Percentiles rank a stretch among this genome's conserved stretches.
Conservation (phyloP, 2,888 invertebrate species). For the Nasonovia ribisnigri region DNA sequence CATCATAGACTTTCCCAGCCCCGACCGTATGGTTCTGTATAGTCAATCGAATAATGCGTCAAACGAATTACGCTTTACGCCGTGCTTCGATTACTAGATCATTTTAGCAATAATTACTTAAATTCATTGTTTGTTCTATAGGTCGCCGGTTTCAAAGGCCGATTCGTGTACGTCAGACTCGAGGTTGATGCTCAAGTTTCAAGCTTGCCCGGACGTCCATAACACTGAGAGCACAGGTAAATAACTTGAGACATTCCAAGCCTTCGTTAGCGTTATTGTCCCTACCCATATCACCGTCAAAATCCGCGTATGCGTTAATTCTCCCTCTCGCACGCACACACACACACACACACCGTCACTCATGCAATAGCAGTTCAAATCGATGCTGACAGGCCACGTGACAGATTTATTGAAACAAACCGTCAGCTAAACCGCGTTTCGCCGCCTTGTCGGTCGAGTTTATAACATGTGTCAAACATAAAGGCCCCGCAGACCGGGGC, state of each 20-base stretch:
- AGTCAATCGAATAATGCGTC: not conserved
- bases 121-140: constrained; percentile 34
- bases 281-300: not conserved
- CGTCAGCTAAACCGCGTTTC: constrained; percentile 53
- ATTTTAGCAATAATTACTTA: not conserved
- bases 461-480: constrained; percentile 58
- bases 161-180: constrained; percentile 89
- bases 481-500: constrained; percentile 34
- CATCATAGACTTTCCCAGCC: not conserved
- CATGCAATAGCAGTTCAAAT: constrained; percentile 7
- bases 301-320: not conserved
- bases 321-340: too few species aligned
- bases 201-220: constrained; percentile 84
- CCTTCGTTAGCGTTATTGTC: not conserved
- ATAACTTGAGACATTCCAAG: constrained; percentile 66
- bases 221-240: constrained; percentile 84
- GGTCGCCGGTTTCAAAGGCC: constrained; percentile 82
- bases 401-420: constrained; percentile 65
- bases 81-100: not conserved
- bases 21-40: too few species aligned
- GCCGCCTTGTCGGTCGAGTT: constrained; percentile 46
- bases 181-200: constrained; percentile 82
- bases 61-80: not conserved
- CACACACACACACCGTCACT: not conserved
- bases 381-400: constrained; percentile 51